Evolutionary conservation across 2,797 vertebrate species (phyloP).

Genomic region (Pelobates cultripes): DNA sequence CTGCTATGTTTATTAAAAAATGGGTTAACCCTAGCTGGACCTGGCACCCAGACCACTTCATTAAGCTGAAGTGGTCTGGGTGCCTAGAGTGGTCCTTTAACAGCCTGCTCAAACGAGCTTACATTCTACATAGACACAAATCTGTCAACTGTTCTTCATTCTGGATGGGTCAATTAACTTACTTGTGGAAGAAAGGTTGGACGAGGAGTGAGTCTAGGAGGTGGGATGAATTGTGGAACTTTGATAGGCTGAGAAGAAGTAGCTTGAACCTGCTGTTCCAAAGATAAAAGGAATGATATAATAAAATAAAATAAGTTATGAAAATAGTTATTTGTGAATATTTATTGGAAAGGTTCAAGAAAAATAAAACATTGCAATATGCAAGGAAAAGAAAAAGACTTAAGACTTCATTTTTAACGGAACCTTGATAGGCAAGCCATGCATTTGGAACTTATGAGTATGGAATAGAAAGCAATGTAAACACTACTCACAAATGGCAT

Average conservation of each 20-base stretch:
- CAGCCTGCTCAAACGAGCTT: no score
- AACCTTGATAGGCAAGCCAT: no score
- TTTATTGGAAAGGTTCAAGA: background rate
- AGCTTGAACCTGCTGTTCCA: slow-evolving; percentile 93
- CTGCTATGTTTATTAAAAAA: no score
- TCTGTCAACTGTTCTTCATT: no score
- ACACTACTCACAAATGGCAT: background rate
- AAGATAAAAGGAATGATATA: slow-evolving; percentile 46
- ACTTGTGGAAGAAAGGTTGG: slow-evolving; percentile 98
- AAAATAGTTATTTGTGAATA: background rate
- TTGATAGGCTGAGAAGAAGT: slow-evolving; percentile 94
- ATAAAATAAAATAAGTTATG: slow-evolving; percentile 5
- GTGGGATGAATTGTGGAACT: slow-evolving; percentile 99
- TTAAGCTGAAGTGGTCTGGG: no score
- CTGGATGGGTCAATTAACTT: slow-evolving; percentile 63
- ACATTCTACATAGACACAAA: background rate
- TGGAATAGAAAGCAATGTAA: background rate
- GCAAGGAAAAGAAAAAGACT: no score
- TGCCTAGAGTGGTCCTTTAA: no score
- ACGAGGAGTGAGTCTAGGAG: slow-evolving; percentile 97
- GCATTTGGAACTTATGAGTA: no score
- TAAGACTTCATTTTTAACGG: no score
- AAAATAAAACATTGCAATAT: background rate
- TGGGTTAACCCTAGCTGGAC: no score
- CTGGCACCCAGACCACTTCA: no score